A percentile compares a stretch with the other conserved stretches of the same genome.
phyloP scores from a whole-genome alignment of 2,888 invertebrate genomes.

The Laspeyria flexula region DNA sequence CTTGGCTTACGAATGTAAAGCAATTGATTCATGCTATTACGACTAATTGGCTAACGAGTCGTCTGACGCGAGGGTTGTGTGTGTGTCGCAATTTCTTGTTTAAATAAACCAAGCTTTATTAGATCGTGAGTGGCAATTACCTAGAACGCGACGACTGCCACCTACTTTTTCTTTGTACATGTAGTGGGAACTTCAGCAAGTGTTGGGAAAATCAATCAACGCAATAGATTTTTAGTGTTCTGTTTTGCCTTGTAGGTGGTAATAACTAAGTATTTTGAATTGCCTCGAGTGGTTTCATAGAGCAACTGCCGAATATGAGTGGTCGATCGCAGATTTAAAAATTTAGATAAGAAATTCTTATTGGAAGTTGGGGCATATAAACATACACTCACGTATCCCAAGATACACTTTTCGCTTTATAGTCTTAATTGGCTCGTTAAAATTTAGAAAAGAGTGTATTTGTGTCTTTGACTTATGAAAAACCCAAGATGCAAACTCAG shows the following conservation, averaged over 20 bases:
- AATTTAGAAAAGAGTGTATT: too few relatives aligned
- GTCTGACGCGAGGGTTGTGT: slow-evolving; percentile 57
- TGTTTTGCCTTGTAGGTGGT: not conserved
- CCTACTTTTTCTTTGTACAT: slow-evolving; percentile 47
- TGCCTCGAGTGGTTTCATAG: not conserved
- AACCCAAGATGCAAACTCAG: too few relatives aligned
- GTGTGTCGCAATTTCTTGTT: slow-evolving; percentile 75
- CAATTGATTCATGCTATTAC: slow-evolving; percentile 65
- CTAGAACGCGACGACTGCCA: slow-evolving; percentile 45
- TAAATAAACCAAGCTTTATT: slow-evolving; percentile 74
- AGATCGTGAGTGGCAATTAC: slow-evolving; percentile 64
- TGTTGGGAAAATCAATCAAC: slow-evolving; percentile 69
- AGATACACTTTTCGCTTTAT: too few relatives aligned
- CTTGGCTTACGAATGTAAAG: slow-evolving; percentile 58
- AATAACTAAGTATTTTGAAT: not conserved
- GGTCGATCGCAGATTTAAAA: too few relatives aligned
- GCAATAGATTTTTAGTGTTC: not conserved
- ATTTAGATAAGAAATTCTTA: too few relatives aligned
- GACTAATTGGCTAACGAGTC: slow-evolving; percentile 66
- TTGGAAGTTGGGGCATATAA: too few relatives aligned
- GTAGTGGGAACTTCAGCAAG: slow-evolving; percentile 74
- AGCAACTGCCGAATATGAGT: too few relatives aligned
- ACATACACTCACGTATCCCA: too few relatives aligned
- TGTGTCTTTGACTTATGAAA: too few relatives aligned
- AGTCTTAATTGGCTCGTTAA: too few relatives aligned